A percentile compares a stretch with the other conserved stretches of the same genome.
Evolutionary conservation across 2,797 vertebrate species (phyloP).

Genomic region (Pempheris klunzingeri): DNA sequence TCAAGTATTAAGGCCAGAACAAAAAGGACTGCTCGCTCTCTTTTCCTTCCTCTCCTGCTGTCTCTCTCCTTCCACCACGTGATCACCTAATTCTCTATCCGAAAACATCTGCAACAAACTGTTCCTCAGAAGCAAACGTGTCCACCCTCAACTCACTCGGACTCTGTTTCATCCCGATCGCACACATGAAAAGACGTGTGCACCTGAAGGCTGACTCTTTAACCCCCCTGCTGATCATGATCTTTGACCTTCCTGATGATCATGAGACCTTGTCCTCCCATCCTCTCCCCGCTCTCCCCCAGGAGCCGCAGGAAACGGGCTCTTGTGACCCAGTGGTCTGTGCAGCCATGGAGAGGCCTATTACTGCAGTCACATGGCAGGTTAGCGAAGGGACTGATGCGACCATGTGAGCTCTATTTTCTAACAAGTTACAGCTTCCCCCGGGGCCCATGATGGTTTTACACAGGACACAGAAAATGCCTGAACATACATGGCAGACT

Average conservation of each 20-base stretch:
- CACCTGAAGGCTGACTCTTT: constrained; percentile 77
- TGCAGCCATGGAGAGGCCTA: constrained; percentile 74
- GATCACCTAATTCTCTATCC: constrained; percentile 6
- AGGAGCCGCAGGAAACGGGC: constrained; percentile 71
- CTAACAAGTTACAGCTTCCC: constrained; percentile 72
- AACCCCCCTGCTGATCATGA: constrained; percentile 47
- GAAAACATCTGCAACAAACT: constrained; percentile 14
- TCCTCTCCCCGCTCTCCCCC: constrained; percentile 52
- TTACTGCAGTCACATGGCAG: constrained; percentile 87
- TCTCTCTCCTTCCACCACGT: constrained; percentile 9
- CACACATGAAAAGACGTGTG: constrained; percentile 23
- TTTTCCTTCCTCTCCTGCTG: constrained; percentile 15
- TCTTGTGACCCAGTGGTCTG: constrained; percentile 82
- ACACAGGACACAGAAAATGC: constrained; percentile 51
- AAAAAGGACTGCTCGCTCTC: constrained; percentile 38
- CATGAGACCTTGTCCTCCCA: constrained; percentile 73
- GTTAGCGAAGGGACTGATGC: constrained; percentile 74
- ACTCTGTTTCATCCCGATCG: constrained; percentile 13
- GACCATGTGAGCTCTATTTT: constrained; percentile 86
- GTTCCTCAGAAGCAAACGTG: not conserved
- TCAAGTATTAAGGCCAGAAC: constrained; percentile 60
- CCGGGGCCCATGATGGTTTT: constrained; percentile 51
- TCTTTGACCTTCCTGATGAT: constrained; percentile 69
- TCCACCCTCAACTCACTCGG: not conserved
- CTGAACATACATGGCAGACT: not conserved